Percentiles rank a stretch among this genome's conserved stretches.
Evolutionary conservation across 2,797 vertebrate species (phyloP).

Genomic region (Podarcis lilfordi): DNA sequence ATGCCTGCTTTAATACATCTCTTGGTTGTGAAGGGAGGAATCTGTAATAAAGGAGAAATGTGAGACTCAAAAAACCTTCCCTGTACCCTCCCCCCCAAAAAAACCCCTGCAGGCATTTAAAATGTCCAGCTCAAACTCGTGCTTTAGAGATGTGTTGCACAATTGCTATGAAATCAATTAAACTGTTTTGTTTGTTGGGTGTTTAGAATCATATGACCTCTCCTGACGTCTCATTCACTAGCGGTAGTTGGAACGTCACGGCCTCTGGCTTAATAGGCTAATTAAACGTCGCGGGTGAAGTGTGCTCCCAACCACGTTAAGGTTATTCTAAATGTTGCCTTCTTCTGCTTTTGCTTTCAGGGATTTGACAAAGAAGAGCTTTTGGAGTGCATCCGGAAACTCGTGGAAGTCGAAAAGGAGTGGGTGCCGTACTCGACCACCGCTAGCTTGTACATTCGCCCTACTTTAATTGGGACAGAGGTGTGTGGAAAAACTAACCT

Average conservation of each 20-base stretch:
- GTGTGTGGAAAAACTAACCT: slow-evolving; percentile 62
- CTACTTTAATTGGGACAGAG: slow-evolving; percentile 89
- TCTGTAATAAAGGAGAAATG: no score
- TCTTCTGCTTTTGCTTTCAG: slow-evolving; percentile 67
- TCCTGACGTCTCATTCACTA: not conserved
- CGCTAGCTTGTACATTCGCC: slow-evolving; percentile 89
- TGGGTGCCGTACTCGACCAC: slow-evolving; percentile 86
- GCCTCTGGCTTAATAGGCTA: fast-evolving
- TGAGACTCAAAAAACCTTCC: no score
- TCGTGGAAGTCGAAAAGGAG: slow-evolving; percentile 87
- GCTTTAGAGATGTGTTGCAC: not conserved
- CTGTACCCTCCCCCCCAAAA: no score
- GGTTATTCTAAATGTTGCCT: not conserved
- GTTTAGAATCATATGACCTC: not conserved
- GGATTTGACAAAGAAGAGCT: slow-evolving; percentile 87
- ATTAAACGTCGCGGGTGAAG: not conserved
- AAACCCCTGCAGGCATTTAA: not conserved
- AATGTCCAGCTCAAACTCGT: not conserved
- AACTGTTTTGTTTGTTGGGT: not conserved
- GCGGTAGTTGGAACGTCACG: not conserved
- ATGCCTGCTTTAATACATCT: no score
- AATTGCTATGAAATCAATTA: not conserved
- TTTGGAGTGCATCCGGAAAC: slow-evolving; percentile 86
- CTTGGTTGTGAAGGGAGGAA: no score
- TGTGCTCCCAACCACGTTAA: not conserved